Evolutionary conservation across 2,888 invertebrate genomes (phyloP).

Genomic region (Osmoderma eremita): DNA sequence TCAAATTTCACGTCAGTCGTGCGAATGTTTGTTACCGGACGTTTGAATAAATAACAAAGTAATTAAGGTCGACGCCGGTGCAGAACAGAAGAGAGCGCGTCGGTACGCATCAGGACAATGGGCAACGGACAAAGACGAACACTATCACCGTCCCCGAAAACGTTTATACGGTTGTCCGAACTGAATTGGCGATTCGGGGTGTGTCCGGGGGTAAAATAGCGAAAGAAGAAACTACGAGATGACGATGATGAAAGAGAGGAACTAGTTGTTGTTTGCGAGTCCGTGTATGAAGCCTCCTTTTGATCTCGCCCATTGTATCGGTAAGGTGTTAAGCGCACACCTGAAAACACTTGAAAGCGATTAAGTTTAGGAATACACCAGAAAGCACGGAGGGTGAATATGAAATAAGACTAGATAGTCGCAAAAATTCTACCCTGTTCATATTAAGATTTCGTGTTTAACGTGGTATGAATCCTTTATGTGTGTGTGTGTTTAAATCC

Average conservation of each 20-base stretch:
- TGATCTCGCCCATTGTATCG: slow-evolving; percentile 50
- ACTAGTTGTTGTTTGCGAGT: slow-evolving; percentile 43
- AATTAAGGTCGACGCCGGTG: slow-evolving; percentile 39
- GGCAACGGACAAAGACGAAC: slow-evolving; percentile 9
- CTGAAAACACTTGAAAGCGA: slow-evolving; percentile 62
- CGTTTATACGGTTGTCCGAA: slow-evolving; percentile 59
- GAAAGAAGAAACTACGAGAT: slow-evolving; percentile 42
- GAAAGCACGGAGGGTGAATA: too few relatives aligned
- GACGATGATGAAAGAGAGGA: slow-evolving; percentile 42
- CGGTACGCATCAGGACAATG: background rate
- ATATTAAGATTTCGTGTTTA: too few relatives aligned
- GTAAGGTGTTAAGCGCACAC: slow-evolving; percentile 62
- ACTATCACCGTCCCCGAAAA: slow-evolving; percentile 42
- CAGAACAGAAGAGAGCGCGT: slow-evolving; percentile 30
- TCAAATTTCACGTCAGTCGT: slow-evolving; percentile 30
- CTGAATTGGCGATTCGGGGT: slow-evolving; percentile 49
- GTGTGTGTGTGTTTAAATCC: too few relatives aligned
- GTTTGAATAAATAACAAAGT: slow-evolving; percentile 45
- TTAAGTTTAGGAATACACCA: slow-evolving; percentile 53
- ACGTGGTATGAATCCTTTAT: too few relatives aligned
- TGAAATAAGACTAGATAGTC: too few relatives aligned
- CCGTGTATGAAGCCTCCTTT: slow-evolving; percentile 48
- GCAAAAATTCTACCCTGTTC: too few relatives aligned
- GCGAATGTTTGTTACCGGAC: slow-evolving; percentile 36
- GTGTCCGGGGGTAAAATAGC: slow-evolving; percentile 39